Evolutionary conservation across 2,113 vertebrate species (phyloP).

Genomic region (Larimichthys crocea): DNA sequence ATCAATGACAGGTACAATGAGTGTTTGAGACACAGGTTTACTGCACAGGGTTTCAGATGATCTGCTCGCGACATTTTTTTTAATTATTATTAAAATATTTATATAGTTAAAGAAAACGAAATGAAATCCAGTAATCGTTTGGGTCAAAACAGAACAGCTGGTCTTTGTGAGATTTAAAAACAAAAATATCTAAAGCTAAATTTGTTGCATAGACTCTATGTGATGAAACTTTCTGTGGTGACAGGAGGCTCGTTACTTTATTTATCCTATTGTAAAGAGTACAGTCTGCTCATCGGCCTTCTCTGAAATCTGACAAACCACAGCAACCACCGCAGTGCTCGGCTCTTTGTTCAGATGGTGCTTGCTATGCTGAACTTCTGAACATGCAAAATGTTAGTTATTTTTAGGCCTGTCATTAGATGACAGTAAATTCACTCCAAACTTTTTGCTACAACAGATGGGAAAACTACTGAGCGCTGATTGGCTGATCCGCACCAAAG

Average conservation of each 20-base stretch:
- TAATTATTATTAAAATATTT: too few species aligned
- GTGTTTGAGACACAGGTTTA: too few species aligned
- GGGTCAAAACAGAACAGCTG: too few species aligned
- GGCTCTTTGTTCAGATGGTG: too few species aligned
- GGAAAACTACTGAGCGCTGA: not conserved
- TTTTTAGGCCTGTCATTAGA: not conserved
- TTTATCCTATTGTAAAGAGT: not conserved
- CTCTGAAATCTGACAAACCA: not conserved
- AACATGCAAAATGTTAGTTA: not conserved
- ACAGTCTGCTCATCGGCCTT: not conserved
- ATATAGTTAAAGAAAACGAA: not conserved
- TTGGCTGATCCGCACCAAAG: not conserved
- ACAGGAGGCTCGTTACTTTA: not conserved
- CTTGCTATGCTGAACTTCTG: not conserved
- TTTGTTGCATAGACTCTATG: not conserved
- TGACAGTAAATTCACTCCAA: not conserved
- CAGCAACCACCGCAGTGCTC: not conserved
- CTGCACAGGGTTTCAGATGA: not conserved
- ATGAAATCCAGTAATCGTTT: too few species aligned
- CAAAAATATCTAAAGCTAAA: not conserved
- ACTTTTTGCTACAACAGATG: not conserved
- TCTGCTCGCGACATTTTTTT: not conserved
- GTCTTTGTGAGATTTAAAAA: too few species aligned
- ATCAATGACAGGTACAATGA: too few species aligned
- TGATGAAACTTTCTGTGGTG: not conserved